A percentile compares a stretch with the other conserved stretches of the same genome.
phyloP scores from a whole-genome alignment of 2,888 invertebrate genomes.

The Megalurothrips usitatus region DNA sequence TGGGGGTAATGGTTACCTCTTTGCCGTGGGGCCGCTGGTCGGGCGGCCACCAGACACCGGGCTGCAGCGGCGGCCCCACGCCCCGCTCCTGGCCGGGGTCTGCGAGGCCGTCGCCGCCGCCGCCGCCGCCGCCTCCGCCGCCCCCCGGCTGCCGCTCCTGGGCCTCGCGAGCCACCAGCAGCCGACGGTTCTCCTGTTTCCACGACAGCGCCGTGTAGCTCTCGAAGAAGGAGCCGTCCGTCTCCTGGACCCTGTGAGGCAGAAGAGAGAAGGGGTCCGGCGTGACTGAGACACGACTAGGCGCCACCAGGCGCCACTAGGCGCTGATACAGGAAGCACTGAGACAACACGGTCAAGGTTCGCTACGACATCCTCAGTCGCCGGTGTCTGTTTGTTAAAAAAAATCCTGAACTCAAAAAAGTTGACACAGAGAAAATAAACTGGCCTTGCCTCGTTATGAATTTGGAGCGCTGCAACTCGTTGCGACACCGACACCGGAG shows the following conservation, averaged over 20 bases:
- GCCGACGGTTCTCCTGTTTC: conserved; percentile 84
- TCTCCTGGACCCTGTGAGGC: conserved; percentile 78
- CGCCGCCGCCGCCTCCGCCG: conserved; percentile 41
- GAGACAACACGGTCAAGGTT: too few species aligned
- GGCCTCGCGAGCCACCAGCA: conserved; percentile 62
- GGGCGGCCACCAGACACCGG: conserved; percentile 43
- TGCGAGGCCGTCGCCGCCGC: not conserved
- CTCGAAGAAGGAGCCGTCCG: conserved; percentile 92
- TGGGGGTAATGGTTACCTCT: conserved; percentile 43
- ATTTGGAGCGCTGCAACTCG: too few species aligned
- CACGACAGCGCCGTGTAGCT: conserved; percentile 87
- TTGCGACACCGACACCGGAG: too few species aligned
- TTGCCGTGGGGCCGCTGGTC: conserved; percentile 43
- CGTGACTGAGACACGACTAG: too few species aligned
- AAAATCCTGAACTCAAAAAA: too few species aligned
- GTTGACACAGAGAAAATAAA: too few species aligned
- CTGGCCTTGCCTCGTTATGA: too few species aligned
- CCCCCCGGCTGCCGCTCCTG: conserved; percentile 49
- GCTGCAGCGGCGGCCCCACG: conserved; percentile 59
- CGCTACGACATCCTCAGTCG: too few species aligned
- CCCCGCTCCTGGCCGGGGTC: conserved; percentile 48
- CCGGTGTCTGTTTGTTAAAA: too few species aligned
- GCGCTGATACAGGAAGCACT: too few species aligned
- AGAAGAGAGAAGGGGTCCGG: not conserved
- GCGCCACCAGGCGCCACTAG: too few species aligned